Conservation (phyloP, 2,888 invertebrate genomes). For the Sialis lutaria region DNA sequence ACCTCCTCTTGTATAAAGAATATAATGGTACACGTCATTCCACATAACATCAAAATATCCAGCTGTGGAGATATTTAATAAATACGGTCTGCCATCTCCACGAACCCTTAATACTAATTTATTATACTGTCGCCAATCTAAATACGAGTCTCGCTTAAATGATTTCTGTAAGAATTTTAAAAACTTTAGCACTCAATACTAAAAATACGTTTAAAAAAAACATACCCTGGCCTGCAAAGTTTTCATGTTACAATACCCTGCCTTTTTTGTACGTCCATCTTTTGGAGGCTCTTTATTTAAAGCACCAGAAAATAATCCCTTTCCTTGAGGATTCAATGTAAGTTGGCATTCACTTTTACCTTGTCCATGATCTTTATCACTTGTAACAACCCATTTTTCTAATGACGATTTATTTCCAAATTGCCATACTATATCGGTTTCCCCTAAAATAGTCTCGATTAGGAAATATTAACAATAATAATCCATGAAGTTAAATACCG, state of each 20-base stretch:
- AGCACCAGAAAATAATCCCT: slow-evolving; percentile 54
- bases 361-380: slow-evolving; percentile 66
- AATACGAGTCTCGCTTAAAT: slow-evolving; percentile 51
- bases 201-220: slow-evolving; percentile 5
- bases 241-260: slow-evolving; percentile 71
- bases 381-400: slow-evolving; percentile 52
- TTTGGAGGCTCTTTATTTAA: slow-evolving; percentile 53
- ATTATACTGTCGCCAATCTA: slow-evolving; percentile 65
- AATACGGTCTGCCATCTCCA: slow-evolving; percentile 88
- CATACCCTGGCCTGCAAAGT: slow-evolving; percentile 47
- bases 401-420: slow-evolving; percentile 44
- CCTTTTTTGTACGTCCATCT: slow-evolving; percentile 58
- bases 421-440: slow-evolving; percentile 56
- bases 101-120: slow-evolving; percentile 60
- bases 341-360: slow-evolving; percentile 57
- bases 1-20: slow-evolving; percentile 85
- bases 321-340: slow-evolving; percentile 45
- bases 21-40: slow-evolving; percentile 76
- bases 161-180: slow-evolving; percentile 47
- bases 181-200: background rate
- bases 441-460: slow-evolving; percentile 28
- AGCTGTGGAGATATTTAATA: slow-evolving; percentile 59
- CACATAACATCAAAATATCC: slow-evolving; percentile 72
- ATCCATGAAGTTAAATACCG: slow-evolving; percentile 21
- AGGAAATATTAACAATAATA: background rate